Conservation (phyloP, 2,797 vertebrate species). For the Siniperca undulata region DNA sequence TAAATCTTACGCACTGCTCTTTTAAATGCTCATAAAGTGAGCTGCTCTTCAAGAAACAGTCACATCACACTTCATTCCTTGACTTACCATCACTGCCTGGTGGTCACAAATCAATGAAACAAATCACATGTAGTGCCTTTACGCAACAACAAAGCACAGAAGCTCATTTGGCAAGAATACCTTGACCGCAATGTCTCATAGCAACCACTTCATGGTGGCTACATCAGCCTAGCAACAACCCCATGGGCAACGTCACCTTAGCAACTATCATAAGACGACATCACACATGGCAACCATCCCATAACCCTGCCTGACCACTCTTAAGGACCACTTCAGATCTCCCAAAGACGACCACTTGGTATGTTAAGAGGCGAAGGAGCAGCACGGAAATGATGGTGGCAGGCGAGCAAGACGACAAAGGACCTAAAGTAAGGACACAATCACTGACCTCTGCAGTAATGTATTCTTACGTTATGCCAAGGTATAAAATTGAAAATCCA, state of each 20-base stretch:
- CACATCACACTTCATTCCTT: conserved; percentile 3
- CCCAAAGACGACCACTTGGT: conserved; percentile 20
- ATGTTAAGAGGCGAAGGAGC: conserved; percentile 34
- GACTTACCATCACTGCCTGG: background rate
- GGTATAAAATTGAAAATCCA: background rate
- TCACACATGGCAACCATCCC: conserved; percentile 69
- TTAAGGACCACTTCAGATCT: conserved; percentile 59
- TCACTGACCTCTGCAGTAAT: conserved; percentile 13
- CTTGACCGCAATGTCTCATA: conserved; percentile 24
- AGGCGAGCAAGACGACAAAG: conserved; percentile 15
- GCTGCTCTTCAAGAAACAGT: background rate
- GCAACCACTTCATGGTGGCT: conserved; percentile 33
- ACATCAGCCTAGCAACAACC: conserved; percentile 63
- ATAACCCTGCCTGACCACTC: conserved; percentile 53
- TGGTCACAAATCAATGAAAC: conserved; percentile 32
- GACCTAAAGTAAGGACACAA: background rate
- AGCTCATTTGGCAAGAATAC: conserved; percentile 23
- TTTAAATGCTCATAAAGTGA: conserved; percentile 10
- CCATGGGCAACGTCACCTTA: conserved; percentile 55
- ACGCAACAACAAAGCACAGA: background rate
- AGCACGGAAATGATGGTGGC: conserved; percentile 9
- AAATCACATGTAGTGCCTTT: conserved; percentile 6
- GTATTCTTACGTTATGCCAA: background rate
- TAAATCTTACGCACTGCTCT: too few species aligned
- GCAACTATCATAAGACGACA: conserved; percentile 63